Evolutionary conservation across 2,113 vertebrate species (phyloP).

Genomic region (Arizona elegans): DNA sequence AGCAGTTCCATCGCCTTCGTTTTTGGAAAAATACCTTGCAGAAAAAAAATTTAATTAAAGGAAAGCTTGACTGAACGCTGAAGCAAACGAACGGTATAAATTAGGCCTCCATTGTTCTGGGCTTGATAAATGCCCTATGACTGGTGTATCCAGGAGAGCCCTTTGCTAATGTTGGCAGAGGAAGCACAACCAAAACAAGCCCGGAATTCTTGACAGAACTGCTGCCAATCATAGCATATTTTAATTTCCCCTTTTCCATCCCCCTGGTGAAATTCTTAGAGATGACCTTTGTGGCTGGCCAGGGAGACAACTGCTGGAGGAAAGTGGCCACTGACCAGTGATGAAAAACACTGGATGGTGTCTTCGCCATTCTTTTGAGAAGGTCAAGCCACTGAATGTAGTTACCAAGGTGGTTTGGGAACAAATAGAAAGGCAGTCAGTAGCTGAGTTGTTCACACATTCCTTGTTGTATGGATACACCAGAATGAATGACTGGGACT

Average conservation of each 20-base stretch:
- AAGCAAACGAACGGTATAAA: neutral
- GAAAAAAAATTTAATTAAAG: neutral
- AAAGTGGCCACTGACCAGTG: neutral
- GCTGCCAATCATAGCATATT: neutral
- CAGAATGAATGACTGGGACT: neutral
- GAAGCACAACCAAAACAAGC: neutral
- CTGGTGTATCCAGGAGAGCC: slow-evolving; percentile 6
- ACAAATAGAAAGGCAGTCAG: neutral
- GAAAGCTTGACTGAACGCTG: slow-evolving; percentile 19
- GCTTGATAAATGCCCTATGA: slow-evolving; percentile 22
- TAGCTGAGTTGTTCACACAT: neutral
- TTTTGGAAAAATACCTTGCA: neutral
- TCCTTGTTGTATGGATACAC: neutral
- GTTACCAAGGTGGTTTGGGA: neutral
- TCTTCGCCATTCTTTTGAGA: neutral
- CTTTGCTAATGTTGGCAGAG: neutral
- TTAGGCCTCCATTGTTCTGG: slow-evolving; percentile 19
- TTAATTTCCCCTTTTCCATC: neutral
- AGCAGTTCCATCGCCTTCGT: neutral
- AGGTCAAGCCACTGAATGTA: neutral
- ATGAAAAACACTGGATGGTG: neutral
- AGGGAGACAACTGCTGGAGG: neutral
- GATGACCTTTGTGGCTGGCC: neutral
- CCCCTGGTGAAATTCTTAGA: neutral
- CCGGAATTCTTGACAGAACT: neutral